These are phyloP conservation scores for Myiagra hebetior DNA, from an alignment of 2,113 vertebrate genomes.

Conservation along the genomic window DNA sequence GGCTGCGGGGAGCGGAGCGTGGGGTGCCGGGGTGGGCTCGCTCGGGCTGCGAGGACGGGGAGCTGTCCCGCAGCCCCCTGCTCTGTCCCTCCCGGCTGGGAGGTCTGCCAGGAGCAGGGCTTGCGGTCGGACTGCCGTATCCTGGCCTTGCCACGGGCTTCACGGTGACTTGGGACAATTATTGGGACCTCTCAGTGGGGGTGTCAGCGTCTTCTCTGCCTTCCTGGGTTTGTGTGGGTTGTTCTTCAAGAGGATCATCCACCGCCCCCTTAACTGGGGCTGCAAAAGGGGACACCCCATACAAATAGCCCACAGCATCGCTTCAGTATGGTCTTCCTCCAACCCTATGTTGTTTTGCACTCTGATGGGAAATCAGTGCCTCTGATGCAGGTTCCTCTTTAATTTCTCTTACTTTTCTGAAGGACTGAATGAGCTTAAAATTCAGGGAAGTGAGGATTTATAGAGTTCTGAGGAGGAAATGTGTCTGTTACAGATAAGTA, in stretches of 20 bases:
- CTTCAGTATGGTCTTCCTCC: neutral
- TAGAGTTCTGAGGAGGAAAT: neutral
- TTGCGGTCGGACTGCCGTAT: neutral
- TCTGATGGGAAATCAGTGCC: neutral
- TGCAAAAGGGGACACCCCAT: too few species aligned
- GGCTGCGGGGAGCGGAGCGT: neutral
- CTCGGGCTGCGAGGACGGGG: neutral
- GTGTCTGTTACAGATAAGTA: neutral
- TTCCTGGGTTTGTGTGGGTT: too few species aligned
- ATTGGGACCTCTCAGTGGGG: neutral
- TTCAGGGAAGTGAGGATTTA: neutral
- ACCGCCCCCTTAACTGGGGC: too few species aligned
- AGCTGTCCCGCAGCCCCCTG: neutral
- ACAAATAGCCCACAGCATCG: too few species aligned
- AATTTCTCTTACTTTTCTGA: neutral
- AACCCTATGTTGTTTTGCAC: accelerated
- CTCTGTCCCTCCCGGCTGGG: neutral
- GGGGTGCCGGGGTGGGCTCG: neutral
- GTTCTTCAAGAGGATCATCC: too few species aligned
- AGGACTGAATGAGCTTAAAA: neutral
- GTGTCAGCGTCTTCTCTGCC: too few species aligned
- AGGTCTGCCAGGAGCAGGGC: neutral
- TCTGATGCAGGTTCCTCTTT: neutral
- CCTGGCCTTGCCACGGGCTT: neutral
- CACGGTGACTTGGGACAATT: neutral